Conservation (phyloP, 2,113 vertebrate species). For the Trematocara macrostoma region DNA sequence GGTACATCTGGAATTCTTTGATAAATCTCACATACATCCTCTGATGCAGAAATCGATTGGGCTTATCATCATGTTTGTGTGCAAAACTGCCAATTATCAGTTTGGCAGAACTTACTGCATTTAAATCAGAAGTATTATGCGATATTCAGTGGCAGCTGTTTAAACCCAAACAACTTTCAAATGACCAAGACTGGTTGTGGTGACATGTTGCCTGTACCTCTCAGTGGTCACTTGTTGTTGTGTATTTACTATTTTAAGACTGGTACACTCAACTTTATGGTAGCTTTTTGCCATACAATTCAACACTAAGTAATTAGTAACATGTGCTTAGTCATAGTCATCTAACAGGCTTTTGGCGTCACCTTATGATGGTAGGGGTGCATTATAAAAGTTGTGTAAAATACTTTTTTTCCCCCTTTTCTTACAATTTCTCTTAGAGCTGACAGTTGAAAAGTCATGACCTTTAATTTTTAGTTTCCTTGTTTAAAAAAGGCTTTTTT, state of each 20-base stretch:
- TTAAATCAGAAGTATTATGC: background rate
- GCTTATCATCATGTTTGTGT: background rate
- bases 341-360: background rate
- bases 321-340: background rate
- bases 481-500: background rate
- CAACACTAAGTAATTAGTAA: background rate
- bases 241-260: background rate
- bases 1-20: background rate
- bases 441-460: background rate
- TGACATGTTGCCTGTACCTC: background rate
- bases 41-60: background rate
- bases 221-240: background rate
- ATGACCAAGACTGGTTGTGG: background rate
- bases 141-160: background rate
- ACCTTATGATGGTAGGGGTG: background rate
- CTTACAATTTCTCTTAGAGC: background rate
- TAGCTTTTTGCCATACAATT: background rate
- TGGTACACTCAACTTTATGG: background rate
- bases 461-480: background rate
- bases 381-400: background rate
- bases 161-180: background rate
- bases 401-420: background rate
- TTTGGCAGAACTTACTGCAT: background rate
- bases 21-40: background rate
- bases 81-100: background rate